These are phyloP conservation scores for Phycodurus eques DNA, from an alignment of 2,113 vertebrate genomes.

Conservation along the genomic window DNA sequence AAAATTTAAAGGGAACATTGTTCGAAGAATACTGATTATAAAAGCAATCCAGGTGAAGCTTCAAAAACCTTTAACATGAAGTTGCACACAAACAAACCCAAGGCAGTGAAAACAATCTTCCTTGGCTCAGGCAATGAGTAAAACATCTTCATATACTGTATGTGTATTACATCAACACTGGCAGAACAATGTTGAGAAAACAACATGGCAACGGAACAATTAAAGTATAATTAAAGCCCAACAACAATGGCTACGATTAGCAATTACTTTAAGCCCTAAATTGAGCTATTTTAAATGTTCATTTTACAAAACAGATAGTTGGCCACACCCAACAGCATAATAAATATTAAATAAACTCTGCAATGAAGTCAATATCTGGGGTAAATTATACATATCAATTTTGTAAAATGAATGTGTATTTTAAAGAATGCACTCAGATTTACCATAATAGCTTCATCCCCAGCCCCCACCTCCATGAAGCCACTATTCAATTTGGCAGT, in stretches of 20 bases:
- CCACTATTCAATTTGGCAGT: neutral
- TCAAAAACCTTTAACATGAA: neutral
- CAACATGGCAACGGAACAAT: neutral
- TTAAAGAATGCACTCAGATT: neutral
- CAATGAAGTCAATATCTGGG: neutral
- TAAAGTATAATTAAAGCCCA: neutral
- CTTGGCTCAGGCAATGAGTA: no score
- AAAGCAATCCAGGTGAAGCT: neutral
- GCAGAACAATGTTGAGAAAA: neutral
- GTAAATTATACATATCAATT: neutral
- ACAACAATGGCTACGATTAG: neutral
- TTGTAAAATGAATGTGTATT: neutral
- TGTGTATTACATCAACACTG: slow-evolving; percentile 2
- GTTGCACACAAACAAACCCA: neutral
- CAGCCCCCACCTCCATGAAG: neutral
- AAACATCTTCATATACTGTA: no score
- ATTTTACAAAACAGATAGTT: neutral
- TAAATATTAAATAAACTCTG: neutral
- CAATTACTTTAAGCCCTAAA: neutral
- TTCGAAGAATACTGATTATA: neutral
- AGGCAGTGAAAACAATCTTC: neutral
- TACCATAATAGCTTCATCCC: neutral
- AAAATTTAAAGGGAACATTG: neutral
- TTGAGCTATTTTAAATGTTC: neutral
- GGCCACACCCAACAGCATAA: neutral